Percentiles rank a stretch among this genome's conserved stretches.
phyloP scores from a whole-genome alignment of 2,113 vertebrate species.

The Otolemur garnettii region DNA sequence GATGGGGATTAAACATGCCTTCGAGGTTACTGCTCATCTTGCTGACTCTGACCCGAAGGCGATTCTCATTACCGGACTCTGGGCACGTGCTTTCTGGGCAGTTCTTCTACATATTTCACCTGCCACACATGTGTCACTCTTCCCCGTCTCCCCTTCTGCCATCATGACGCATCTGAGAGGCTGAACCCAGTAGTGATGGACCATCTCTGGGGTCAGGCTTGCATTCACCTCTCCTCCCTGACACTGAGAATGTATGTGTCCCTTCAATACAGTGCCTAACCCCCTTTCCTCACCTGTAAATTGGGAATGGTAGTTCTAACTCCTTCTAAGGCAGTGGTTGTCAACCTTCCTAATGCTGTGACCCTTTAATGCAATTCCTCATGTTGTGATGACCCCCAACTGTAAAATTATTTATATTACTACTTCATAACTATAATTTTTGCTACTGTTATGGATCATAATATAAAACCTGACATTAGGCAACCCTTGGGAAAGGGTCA shows the following conservation, averaged over 20 bases:
- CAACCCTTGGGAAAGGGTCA: too few species aligned
- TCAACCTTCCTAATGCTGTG: too few species aligned
- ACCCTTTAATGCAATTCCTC: too few species aligned
- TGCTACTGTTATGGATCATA: too few species aligned
- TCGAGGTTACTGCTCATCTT: fast-evolving
- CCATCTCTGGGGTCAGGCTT: not conserved
- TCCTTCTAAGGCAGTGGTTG: not conserved
- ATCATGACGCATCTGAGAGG: not conserved
- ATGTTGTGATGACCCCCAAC: too few species aligned
- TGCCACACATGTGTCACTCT: not conserved
- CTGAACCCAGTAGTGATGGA: fast-evolving
- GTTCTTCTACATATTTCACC: not conserved
- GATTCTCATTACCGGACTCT: not conserved
- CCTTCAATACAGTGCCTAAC: not conserved
- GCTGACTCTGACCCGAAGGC: not conserved
- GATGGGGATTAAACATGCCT: fast-evolving
- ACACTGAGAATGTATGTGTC: not conserved
- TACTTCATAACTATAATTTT: too few species aligned
- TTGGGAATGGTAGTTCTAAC: fast-evolving
- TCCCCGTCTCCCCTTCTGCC: not conserved
- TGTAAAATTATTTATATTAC: too few species aligned
- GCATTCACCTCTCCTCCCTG: not conserved
- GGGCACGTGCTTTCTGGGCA: not conserved
- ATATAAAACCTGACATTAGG: too few species aligned
- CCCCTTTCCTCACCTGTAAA: not conserved